Base-by-base conservation (phyloP, 2,888 invertebrate genomes). In the Ryuthela nishihirai region DNA sequence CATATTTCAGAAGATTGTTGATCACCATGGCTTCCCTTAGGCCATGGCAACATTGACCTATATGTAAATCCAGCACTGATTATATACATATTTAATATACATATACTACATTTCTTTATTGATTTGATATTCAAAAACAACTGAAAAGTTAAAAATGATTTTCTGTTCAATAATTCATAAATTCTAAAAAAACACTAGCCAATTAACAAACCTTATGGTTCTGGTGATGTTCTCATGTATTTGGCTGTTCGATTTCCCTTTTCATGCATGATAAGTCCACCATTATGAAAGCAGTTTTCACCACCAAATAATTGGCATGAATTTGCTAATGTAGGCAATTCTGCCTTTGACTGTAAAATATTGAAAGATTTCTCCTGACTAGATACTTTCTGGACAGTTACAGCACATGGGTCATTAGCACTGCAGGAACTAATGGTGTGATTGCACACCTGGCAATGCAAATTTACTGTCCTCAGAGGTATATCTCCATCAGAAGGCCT, bases 221-320 rank as follows among this genome's bases (percentile, higher is more conserved):
- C 56, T n/a, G 43, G 9, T n/a, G 56, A 58, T 9, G 56, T 58
- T 32, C 50, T 58, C 56, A 58, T 52, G 26, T 52, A 58, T 24
- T 58, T 58, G 23, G 42, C 41, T 17, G 47, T 35, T 42, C 50
- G 45, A 23, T 46, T 58, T 23, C 50, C 56, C 29, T 58, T 58
- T 32, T 52, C 46, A 52, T 52, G 52, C 12, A 34, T 42, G n/a
- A 52, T 58, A 21, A 52, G 46, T 34, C 29, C 21, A 5, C 18
- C 38, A 15, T 15, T 42, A 35, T 24, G 38, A 5, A 26, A 7
- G 18, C 23, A 39, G 24, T 54, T 42, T 23, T 43, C 29, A 23
- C n/a, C 42, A 4, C 39, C 5, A n/a, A n/a, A n/a, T n/a, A n/a
- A n/a, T n/a, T n/a, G n/a, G n/a, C n/a, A n/a, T n/a, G n/a, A n/a